Evolutionary conservation across 2,888 invertebrate species (phyloP), one percentile per base, ranked within the genome.

Genomic region (Alloscopus bannaensis): DNA sequence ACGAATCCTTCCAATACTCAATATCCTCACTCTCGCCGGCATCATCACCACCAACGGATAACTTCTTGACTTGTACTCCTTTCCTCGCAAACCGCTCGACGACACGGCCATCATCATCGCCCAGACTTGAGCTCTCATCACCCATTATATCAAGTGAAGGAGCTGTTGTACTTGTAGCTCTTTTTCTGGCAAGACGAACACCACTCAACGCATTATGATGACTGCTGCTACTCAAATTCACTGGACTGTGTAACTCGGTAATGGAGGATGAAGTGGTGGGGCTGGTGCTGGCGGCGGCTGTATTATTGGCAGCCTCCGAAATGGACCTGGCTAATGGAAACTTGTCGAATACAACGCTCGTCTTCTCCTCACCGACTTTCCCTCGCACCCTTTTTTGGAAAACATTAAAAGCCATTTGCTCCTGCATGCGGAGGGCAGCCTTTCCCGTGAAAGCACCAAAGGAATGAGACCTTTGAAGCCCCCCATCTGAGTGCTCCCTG

Each of bases 401-500:
- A 26, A 76, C 81, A 70, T 79, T 79, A 64, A 83, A 72, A 73
- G 80, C 81, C 72, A 84, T 69, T 68, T 80, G 55, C 60, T 81
- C 66, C 50, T 81, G 65, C 13, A 83, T 80, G 75, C 83, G 82
- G 52, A 71, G 78, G 26, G 66, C 70, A 16, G 83, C 81, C 59
- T 83, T 84, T 52, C 82, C 83, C 13, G 83, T 84, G 66, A 83
- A 84, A n/a, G 83, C 84, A 45, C 84, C 84, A 66, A 84, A 83
- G 28, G 81, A 81, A 18, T 82, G 80, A 55, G 78, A 78, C 57
- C 82, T 66, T 55, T 80, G 75, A 22, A 84, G 60, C 11, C 31
- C 36, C 60, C 6, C 8, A 8, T 36, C 50, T 20, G 50, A 50
- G 20, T 11, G 6, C 36, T 31, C 3, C 57, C 28, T n/a, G 11